Evolutionary conservation across 2,888 invertebrate species (phyloP), one percentile per base, ranked within the genome.

Genomic region (Hedychridium roseum): DNA sequence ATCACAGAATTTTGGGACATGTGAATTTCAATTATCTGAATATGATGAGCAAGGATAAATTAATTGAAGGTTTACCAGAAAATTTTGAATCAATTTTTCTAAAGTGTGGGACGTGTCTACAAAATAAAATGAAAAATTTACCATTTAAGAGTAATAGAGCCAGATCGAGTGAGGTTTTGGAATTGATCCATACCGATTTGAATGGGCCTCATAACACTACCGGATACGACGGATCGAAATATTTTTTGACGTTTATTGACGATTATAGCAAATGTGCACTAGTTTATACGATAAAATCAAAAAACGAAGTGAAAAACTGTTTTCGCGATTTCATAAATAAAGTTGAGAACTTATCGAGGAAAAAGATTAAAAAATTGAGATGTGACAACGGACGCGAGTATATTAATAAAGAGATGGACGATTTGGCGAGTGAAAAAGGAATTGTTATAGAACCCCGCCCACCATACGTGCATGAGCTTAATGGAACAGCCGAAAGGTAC

Each of bases 141-240:
- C 42, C 39, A 1, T 56, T 58, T 49, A 32, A 47, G 35, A 58
- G 51, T 37, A 37, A 58, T 34, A 27, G 53, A 45, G 50, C 27
- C 9, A 44, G 30, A 30, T 43, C 50, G 11, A 36, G 23, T 31
- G 20, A 36, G 15, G 20, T 36, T 18, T 12, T 39, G 2, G 45
- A 45, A 26, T 14, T 34, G 2, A 40, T 45, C 2, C 45, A 45
- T 12, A 40, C 45, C 1, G 45, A 45, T 34, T 17, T 45, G 16
- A 45, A 45, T 17, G 45, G 45, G 5, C 45, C 45, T 1, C 45
- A 45, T 40, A 32, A n/a, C 6, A 44, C 38, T 1, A 30, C 31
- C 3, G 50, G 50, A 1, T 45, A 39, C 35, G 17, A 34, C 12
- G 54, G 54, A 23, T 50, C 50, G 41, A 38, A 27, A 32, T 54